Conservation (phyloP, 2,113 vertebrate genomes). For the Peromyscus maniculatus region DNA sequence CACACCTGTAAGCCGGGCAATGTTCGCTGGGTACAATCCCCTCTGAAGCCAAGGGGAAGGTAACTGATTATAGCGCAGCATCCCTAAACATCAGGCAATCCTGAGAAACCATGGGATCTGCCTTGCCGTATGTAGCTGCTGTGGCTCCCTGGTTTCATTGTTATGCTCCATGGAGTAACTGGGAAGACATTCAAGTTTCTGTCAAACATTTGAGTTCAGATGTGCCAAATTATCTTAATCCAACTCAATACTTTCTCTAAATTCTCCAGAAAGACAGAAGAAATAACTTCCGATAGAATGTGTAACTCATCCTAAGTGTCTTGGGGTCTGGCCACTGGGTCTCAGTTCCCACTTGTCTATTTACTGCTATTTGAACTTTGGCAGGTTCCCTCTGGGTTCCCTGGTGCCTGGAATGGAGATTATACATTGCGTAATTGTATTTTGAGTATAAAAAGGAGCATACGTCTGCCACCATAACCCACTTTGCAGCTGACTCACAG, state of each 20-base stretch:
- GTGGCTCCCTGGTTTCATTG: not conserved
- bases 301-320: not conserved
- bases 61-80: not conserved
- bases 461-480: not conserved
- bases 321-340: not conserved
- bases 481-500: not conserved
- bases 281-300: not conserved
- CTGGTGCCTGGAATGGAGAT: not conserved
- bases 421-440: not conserved
- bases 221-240: constrained; percentile 17
- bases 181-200: constrained; percentile 16
- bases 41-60: not conserved
- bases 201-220: constrained; percentile 17
- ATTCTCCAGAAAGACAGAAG: not conserved
- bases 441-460: not conserved
- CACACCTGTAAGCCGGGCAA: not conserved
- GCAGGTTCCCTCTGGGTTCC: not conserved
- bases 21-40: not conserved
- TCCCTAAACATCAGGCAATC: not conserved
- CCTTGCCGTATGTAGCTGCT: not conserved
- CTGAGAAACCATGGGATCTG: not conserved
- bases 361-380: not conserved
- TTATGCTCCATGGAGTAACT: not conserved
- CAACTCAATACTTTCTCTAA: not conserved
- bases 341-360: not conserved